Evolutionary conservation across 2,888 invertebrate species (phyloP), one percentile per base, ranked within the genome.

Genomic region (Helleia helle): DNA sequence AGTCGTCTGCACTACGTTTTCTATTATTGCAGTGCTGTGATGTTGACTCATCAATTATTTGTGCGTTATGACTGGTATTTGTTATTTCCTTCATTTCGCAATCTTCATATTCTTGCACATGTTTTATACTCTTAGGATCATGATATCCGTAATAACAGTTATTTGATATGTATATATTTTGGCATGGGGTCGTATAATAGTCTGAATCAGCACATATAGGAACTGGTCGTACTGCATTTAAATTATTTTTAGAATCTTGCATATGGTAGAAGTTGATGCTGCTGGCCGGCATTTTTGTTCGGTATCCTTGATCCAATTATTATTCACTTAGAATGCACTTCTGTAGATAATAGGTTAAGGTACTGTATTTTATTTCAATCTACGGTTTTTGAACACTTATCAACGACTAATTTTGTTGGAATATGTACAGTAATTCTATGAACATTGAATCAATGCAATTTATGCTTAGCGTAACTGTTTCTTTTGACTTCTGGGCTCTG

Each of bases 121-220:
- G 63, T 54, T 58, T 56, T 18, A 55, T 39, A 39, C 46, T 62
- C 52, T 73, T 71, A 31, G 68, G 53, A 46, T 73, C 67, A 42
- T 86, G 84, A 59, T 72, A 86, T 38, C 87, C 87, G 49, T 87
- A 86, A 55, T 86, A 87, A 54, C 83, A 83, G 62, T 86, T 86
- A 30, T 76, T 80, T 36, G 86, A 86, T 56, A 86, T 68, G 56
- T 81, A 81, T 50, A 84, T 57, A 55, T 71, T 81, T 48, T 72
- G 80, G 63, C 70, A 76, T 66, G 74, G 80, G 51, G 70, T 71
- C 64, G 66, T 61, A 60, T 62, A 56, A 56, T 65, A 67, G 56
- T 70, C 73, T 56, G 68, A 62, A 61, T 75, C 70, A 47, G 59
- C 48, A 53, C 67, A 75, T 65, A 80, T 59, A 49, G 80, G 77